Evolutionary conservation across 2,797 vertebrate species (phyloP).

Genomic region (Pelodytes ibericus): DNA sequence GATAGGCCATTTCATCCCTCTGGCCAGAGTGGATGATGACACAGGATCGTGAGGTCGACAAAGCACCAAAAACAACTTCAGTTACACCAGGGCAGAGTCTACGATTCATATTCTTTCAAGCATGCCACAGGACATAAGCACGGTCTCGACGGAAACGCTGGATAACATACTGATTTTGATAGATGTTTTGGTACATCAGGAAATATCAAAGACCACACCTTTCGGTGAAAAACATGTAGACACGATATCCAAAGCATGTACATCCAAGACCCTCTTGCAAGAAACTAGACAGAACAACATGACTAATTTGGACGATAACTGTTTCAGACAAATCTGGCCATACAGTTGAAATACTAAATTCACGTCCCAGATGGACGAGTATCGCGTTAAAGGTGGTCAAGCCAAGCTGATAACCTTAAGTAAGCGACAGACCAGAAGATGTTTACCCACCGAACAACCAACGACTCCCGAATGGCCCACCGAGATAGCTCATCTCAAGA

Average conservation of each 20-base stretch:
- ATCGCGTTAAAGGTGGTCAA: neutral
- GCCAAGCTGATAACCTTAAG: neutral
- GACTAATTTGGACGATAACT: neutral
- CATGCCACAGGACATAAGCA: neutral
- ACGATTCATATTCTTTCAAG: neutral
- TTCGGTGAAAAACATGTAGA: neutral
- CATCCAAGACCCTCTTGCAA: neutral
- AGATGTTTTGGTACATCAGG: neutral
- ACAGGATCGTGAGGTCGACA: neutral
- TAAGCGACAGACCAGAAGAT: neutral
- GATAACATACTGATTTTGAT: neutral
- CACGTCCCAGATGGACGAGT: neutral
- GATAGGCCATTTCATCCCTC: neutral
- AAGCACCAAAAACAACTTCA: neutral
- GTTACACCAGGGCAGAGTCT: neutral
- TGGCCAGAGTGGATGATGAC: neutral
- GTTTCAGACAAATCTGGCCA: neutral
- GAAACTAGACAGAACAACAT: neutral
- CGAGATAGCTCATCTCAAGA: neutral
- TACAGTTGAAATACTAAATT: neutral
- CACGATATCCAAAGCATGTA: neutral
- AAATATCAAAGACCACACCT: neutral
- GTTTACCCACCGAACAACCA: neutral
- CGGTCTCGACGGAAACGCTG: neutral
- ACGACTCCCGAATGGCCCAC: neutral